Evolutionary conservation across 1,140 invertebrate genomes (phyloP).

Genomic region (Drosophila sp.): DNA sequence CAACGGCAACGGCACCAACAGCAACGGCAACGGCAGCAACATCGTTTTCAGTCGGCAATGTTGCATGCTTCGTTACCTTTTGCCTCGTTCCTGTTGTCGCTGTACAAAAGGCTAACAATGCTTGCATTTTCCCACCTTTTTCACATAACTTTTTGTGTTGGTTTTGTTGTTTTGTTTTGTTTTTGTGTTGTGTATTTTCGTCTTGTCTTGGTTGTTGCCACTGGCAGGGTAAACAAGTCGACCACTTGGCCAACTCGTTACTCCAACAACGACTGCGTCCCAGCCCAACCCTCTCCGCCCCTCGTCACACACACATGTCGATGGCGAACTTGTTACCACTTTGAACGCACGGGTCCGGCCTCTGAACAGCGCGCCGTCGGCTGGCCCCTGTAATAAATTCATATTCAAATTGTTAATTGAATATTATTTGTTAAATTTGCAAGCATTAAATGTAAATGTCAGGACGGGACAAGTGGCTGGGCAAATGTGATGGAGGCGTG

Average conservation of each 20-base stretch:
- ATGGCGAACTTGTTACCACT: slow-evolving; percentile 79
- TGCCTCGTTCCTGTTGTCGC: slow-evolving; percentile 3
- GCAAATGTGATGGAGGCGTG: slow-evolving; percentile 56
- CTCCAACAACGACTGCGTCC: not conserved
- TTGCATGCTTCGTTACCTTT: slow-evolving; percentile 80
- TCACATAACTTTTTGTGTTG: slow-evolving; percentile 74
- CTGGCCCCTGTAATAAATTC: slow-evolving; percentile 76
- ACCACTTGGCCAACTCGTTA: slow-evolving; percentile 75
- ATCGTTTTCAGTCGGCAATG: slow-evolving; percentile 41
- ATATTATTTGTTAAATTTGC: slow-evolving; percentile 82
- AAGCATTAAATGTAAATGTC: slow-evolving; percentile 82
- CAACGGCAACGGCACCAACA: slow-evolving; percentile 2
- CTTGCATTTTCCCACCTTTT: slow-evolving; percentile 81
- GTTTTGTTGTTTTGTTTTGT: slow-evolving; percentile 37
- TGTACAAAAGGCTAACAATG: slow-evolving; percentile 74
- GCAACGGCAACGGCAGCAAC: slow-evolving; percentile 1
- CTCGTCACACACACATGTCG: slow-evolving; percentile 45
- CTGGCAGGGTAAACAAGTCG: slow-evolving; percentile 77
- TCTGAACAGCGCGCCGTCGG: slow-evolving; percentile 50
- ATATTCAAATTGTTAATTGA: slow-evolving; percentile 83
- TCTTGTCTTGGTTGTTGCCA: slow-evolving; percentile 49
- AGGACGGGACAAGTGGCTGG: slow-evolving; percentile 46
- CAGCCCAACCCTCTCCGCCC: not conserved
- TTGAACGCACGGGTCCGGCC: slow-evolving; percentile 67
- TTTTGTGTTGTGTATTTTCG: slow-evolving; percentile 29